These are phyloP conservation scores for Champsocephalus esox DNA, from an alignment of 2,797 vertebrate species.

Conservation along the genomic window DNA sequence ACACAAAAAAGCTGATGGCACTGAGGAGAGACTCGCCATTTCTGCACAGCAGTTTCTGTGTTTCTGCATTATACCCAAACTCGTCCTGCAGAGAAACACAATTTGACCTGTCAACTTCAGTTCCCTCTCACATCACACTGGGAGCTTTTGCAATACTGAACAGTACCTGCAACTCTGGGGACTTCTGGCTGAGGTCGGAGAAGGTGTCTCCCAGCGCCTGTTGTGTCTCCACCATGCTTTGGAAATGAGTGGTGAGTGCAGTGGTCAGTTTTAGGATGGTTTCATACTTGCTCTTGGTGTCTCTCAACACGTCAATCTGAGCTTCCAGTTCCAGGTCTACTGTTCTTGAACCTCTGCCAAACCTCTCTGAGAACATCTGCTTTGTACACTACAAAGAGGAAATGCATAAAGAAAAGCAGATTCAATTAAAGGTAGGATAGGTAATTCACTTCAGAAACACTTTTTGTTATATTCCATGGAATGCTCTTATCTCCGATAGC, in stretches of 20 bases:
- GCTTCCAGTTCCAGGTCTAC: constrained; percentile 97
- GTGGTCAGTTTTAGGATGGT: constrained; percentile 90
- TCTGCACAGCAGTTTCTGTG: constrained; percentile 95
- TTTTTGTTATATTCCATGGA: no score
- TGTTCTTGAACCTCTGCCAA: constrained; percentile 93
- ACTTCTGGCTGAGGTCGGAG: constrained; percentile 98
- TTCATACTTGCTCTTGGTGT: constrained; percentile 96
- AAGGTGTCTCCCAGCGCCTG: constrained; percentile 95
- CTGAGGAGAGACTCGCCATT: constrained; percentile 95
- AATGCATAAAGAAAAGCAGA: background rate
- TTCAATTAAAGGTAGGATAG: background rate
- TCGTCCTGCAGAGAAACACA: constrained; percentile 88
- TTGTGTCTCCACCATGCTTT: constrained; percentile 95
- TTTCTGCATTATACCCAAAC: constrained; percentile 98
- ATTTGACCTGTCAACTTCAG: background rate
- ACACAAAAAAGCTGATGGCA: constrained; percentile 96
- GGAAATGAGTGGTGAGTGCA: constrained; percentile 91
- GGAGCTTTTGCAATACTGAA: background rate
- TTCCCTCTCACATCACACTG: background rate
- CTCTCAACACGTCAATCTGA: constrained; percentile 94
- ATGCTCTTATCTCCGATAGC: no score
- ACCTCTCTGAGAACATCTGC: constrained; percentile 95
- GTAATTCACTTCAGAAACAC: no score
- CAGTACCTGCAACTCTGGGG: constrained; percentile 94
- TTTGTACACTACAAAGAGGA: constrained; percentile 89